Conservation (phyloP, 2,113 vertebrate species). For the Atrichornis clamosus region DNA sequence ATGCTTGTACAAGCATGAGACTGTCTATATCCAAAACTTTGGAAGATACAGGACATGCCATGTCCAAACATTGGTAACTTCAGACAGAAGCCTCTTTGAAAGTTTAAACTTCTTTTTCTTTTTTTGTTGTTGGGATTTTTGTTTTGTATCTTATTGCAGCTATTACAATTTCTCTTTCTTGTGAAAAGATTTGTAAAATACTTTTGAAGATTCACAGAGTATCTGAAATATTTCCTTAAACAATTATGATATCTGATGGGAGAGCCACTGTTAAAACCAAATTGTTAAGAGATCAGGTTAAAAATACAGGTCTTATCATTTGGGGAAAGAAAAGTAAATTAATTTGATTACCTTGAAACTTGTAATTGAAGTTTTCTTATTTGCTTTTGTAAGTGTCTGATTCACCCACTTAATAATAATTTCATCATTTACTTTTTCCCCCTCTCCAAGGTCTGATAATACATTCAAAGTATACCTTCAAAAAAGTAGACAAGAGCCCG, state of each 20-base stretch:
- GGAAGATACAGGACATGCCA: neutral
- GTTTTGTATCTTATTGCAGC: neutral
- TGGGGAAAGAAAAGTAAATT: neutral
- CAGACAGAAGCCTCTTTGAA: neutral
- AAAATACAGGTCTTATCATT: neutral
- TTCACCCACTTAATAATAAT: conserved; percentile 96
- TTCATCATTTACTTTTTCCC: conserved; percentile 90
- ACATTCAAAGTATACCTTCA: conserved; percentile 91
- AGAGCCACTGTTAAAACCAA: neutral
- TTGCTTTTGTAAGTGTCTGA: conserved; percentile 79
- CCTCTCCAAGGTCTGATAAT: conserved; percentile 89
- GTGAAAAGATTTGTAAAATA: neutral
- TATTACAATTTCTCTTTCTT: neutral
- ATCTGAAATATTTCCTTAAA: neutral
- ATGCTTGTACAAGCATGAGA: neutral
- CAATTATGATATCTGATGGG: neutral
- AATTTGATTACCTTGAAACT: conserved; percentile 88
- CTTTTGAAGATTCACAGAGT: neutral
- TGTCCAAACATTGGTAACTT: neutral
- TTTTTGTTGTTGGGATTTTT: neutral
- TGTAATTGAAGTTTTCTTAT: conserved; percentile 83
- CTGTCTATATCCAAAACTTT: neutral
- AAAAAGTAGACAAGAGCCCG: neutral
- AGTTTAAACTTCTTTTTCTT: neutral
- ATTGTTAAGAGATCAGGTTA: neutral